Conservation (phyloP, 2,888 invertebrate species). For the Diplazon laetatorius region DNA sequence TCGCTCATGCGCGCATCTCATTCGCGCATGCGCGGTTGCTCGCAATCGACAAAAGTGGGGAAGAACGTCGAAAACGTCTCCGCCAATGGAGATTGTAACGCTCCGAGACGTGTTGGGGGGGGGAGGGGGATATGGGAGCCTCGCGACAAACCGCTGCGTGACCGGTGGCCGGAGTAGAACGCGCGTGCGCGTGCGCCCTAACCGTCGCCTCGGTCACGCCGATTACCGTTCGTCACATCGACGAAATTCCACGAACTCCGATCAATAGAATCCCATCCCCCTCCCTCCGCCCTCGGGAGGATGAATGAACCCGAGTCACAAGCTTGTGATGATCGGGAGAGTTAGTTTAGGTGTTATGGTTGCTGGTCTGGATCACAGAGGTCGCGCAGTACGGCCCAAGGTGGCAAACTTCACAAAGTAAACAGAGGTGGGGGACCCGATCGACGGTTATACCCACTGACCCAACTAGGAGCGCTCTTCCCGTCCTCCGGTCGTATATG, state of each 20-base stretch:
- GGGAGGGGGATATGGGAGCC: not conserved
- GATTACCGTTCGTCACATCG: conserved; percentile 47
- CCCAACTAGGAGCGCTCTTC: conserved; percentile 54
- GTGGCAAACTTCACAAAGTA: conserved; percentile 22
- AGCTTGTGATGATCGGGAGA: not conserved
- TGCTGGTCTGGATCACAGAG: no score
- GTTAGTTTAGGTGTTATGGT: no score
- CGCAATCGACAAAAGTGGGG: conserved; percentile 4
- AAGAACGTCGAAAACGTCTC: conserved; percentile 13
- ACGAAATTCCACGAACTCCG: conserved; percentile 60
- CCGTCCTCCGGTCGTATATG: conserved; percentile 34
- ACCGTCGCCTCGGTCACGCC: conserved; percentile 47
- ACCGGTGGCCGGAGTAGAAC: conserved; percentile 1
- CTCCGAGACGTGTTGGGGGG: not conserved
- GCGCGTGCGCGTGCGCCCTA: conserved; percentile 14
- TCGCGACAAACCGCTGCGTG: not conserved
- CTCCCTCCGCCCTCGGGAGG: conserved; percentile 22
- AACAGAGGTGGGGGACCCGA: conserved; percentile 7
- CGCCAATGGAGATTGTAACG: conserved; percentile 3
- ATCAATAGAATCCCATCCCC: conserved; percentile 41
- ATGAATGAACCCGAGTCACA: conserved; percentile 67
- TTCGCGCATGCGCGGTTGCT: no score
- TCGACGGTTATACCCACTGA: conserved; percentile 54
- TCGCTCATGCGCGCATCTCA: no score
- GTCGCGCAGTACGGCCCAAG: no score